Conservation (phyloP, 2,888 invertebrate genomes). For the Aproaerema taeniolella region DNA sequence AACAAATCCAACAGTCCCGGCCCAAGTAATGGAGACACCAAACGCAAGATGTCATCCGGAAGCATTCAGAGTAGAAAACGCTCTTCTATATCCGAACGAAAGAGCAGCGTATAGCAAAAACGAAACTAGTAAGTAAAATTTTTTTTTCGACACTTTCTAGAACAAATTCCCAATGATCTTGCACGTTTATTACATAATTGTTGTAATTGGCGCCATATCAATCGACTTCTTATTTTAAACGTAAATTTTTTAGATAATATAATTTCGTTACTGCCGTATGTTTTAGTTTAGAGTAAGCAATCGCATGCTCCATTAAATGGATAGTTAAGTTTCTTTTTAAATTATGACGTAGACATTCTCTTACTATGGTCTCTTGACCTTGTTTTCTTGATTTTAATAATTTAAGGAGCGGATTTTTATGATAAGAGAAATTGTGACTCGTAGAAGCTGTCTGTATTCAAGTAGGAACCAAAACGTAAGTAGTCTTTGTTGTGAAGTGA, state of each 20-base stretch:
- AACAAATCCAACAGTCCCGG: constrained; percentile 45
- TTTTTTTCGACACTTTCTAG: constrained; percentile 1
- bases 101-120: constrained; percentile 63
- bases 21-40: constrained; percentile 40
- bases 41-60: constrained; percentile 72
- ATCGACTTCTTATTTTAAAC: constrained; percentile 23
- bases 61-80: constrained; percentile 64
- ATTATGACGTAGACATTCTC: constrained; percentile 34
- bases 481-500: no score
- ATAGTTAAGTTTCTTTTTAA: constrained; percentile 48
- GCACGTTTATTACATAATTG: constrained; percentile 15
- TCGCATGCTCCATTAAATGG: constrained; percentile 55
- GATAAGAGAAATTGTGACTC: no score
- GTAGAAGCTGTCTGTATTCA: no score
- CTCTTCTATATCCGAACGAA: constrained; percentile 63
- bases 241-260: constrained; percentile 28
- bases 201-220: constrained; percentile 37
- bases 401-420: no score
- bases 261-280: constrained; percentile 35
- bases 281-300: constrained; percentile 36
- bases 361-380: background rate
- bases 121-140: constrained; percentile 11
- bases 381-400: background rate
- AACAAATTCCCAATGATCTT: constrained; percentile 11
- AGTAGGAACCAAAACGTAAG: no score